Conservation (phyloP, 2,888 invertebrate species). For the Scelioninae gen. 2 region DNA sequence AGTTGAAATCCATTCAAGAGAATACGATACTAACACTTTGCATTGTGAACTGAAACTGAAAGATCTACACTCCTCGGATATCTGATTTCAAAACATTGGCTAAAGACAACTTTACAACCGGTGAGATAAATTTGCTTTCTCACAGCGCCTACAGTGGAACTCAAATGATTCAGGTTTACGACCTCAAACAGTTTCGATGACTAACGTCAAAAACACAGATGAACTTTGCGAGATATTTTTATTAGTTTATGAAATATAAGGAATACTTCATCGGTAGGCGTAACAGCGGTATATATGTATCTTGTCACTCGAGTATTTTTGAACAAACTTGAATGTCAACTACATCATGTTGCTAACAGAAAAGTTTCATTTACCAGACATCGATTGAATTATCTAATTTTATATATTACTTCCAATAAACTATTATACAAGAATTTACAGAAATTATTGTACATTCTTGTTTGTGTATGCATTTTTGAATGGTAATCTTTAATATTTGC, state of each 20-base stretch:
- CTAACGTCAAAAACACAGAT: constrained; percentile 1
- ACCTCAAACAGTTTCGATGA: constrained; percentile 7
- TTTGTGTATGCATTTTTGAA: too few relatives aligned
- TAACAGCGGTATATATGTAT: too few relatives aligned
- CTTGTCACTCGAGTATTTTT: background rate
- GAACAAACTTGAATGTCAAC: background rate
- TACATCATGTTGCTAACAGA: background rate
- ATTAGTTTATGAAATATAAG: background rate
- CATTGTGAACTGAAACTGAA: background rate
- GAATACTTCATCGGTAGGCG: too few relatives aligned
- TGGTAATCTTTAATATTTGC: too few relatives aligned
- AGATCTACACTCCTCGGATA: background rate
- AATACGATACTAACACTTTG: background rate
- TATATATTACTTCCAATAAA: too few relatives aligned
- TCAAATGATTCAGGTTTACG: background rate
- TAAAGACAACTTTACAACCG: background rate
- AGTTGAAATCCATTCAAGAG: too few relatives aligned
- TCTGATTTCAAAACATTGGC: constrained; percentile 1
- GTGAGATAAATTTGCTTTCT: constrained; percentile 2
- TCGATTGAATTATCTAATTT: constrained; percentile 6
- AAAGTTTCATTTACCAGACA: background rate
- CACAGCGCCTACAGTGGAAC: background rate
- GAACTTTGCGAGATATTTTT: too few relatives aligned
- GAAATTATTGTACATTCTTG: too few relatives aligned
- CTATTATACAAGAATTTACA: too few relatives aligned